These are phyloP conservation scores for Sarcophaga variegata DNA, from an alignment of 2,888 invertebrate genomes.

Conservation along the genomic window DNA sequence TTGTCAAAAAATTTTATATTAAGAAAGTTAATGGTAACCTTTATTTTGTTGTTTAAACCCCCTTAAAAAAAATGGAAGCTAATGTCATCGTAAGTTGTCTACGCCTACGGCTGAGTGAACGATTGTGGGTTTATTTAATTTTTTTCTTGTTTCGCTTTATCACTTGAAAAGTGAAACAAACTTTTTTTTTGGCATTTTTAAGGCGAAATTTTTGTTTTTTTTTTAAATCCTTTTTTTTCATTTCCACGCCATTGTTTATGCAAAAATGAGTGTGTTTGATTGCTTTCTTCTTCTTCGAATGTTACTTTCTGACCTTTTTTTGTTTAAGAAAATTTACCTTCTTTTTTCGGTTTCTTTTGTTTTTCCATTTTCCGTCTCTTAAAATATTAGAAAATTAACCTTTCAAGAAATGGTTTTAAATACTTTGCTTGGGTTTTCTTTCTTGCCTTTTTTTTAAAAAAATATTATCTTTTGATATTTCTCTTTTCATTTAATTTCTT, in stretches of 20 bases:
- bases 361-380: not conserved
- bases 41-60: not conserved
- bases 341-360: not conserved
- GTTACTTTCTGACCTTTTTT: not conserved
- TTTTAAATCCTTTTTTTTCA: no score
- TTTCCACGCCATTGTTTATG: no score
- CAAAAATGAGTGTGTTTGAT: no score
- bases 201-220: no score
- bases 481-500: no score
- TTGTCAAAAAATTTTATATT: not conserved
- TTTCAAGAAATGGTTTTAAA: not conserved
- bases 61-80: not conserved
- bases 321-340: not conserved
- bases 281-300: no score
- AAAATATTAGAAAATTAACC: not conserved
- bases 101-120: no score
- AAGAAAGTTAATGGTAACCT: not conserved
- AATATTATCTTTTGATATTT: no score
- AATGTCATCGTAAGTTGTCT: no score
- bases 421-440: not conserved
- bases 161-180: not conserved
- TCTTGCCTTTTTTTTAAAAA: not conserved
- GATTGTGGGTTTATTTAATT: no score
- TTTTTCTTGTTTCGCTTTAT: not conserved
- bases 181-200: not conserved